Base-by-base conservation (phyloP, 53 echinoderm and acorn worm genomes). In the Crossaster papposus region DNA sequence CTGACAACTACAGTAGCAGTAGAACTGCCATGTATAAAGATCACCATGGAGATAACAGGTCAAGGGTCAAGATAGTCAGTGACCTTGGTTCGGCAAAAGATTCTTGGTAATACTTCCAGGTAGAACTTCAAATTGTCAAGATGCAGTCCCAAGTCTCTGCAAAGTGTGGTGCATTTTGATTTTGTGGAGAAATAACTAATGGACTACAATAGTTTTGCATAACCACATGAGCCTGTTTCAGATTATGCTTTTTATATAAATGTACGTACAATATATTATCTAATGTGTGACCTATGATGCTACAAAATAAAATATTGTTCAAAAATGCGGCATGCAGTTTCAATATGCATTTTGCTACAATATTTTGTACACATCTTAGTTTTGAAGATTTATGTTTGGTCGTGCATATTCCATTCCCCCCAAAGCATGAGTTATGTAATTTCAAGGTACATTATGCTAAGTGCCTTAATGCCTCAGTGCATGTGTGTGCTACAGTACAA, bases 391-490 rank as follows among this genome's bases (percentile, higher is more conserved):
- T 62, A 33, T 30, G 30, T 81, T 81, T 81, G 32, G 58, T 18
- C 62, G 6, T 81, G 34, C n/a, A n/a, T 33, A 30, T 71, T 62
- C 63, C 35, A 23, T 15, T 17, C 26, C n/a, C 51, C 65, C 68
- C n/a, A 65, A 83, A 53, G 70, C 83, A 29, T 83, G 83, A 83
- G n/a, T 83, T 65, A 37, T 38, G 65, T 18, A 74, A 26, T 81
- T 30, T 1, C 23, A 4, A 83, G 83, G 83, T 83, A 52, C 58
- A 14, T 34, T 54, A 15, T 55, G 58, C 28, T 14, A 87, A 53
- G 85, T 85, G 85, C 85, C 85, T 85, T 85, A 85, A 64, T 64
- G 81, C 82, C 82, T 82, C 28, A 82, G 35, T 87, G 77, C 62
- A 55, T 62, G 87, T 87, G 87, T 87, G 87, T 87, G 87, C 87